Evolutionary conservation across 2,888 invertebrate genomes (phyloP), one percentile per base, ranked within the genome.

Genomic region (Hirtodrosophila alboralis): DNA sequence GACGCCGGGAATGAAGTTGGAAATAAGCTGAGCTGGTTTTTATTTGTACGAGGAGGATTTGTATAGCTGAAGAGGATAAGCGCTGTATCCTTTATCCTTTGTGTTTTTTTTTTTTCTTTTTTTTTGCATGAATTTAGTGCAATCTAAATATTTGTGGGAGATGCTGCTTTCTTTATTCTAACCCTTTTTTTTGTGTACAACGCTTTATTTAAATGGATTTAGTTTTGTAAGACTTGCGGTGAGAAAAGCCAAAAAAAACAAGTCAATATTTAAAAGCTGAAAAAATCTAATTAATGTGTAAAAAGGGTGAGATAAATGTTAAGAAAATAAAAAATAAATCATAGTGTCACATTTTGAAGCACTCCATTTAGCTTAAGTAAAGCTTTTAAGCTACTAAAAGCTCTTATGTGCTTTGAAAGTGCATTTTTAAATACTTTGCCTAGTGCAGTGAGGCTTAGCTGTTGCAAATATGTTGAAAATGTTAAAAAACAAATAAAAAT

Each of bases 71-170:
- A 75, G 68, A 81, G 79, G 86, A 83, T 79, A 79, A 79, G 86
- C 86, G 80, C 86, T 68, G 84, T 85, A 83, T 86, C 81, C 80
- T 62, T 76, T 85, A 79, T 85, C 65, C 75, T 86, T 83, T 86
- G 78, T 79, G 84, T 79, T 79, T n/a, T n/a, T n/a, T n/a, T 62
- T 76, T 85, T 85, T 85, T 63, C 75, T 86, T 83, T 86, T 75
- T 79, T 81, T 79, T 79, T 86, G 86, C 79, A 73, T 66, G 81
- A 86, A 76, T 79, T 86, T 86, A 79, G 84, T 86, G 86, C 86
- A 79, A 86, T 86, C 86, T 84, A 79, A 79, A 79, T 86, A 86
- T 79, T 79, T 84, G 79, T 66, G 84, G 74, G 68, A 53, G 61
- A 48, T 51, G 12, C 16, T 52, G 21, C 9, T 33, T 7, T 9